Evolutionary conservation across 35 echinoderm and acorn worm species (phyloP), one percentile per base, ranked within the genome.

Genomic region (Apostichopus japonicus): DNA sequence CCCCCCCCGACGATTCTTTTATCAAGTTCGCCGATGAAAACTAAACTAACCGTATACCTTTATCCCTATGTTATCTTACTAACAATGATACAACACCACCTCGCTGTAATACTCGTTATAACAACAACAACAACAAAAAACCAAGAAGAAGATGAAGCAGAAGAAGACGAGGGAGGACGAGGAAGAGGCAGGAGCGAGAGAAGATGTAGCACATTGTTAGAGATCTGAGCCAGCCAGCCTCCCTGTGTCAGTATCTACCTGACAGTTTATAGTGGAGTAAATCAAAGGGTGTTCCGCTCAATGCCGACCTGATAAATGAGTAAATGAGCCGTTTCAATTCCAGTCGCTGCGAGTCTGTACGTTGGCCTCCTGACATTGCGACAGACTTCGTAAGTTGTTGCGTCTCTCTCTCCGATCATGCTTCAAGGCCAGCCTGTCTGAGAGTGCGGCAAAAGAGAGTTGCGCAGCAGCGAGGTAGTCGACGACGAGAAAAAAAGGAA

Each of bases 271-370:
- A 57, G 81, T 84, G 81, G 55, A 84, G 81, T 84, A 84, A 84
- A 84, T 84, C 81, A 84, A 84, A 84, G 81, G 81, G 81, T 53
- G 81, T 84, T 84, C 54, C 81, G 81, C 81, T 84, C 81, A 17
- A 56, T 84, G 81, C 56, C 56, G 81, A 57, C 81, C 55, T 84
- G 81, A 84, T 58, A 84, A 84, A 84, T 84, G 81, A 84, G 54
- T 84, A 84, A 84, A 84, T 84, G 81, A 84, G 81, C 81, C 81
- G 81, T 84, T 84, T 84, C 81, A 84, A 22, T 84, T 84, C 53
- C 5, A 80, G 78, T 53, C 78, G 54, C 54, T 53, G 6, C 21
- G 27, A 80, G 27, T 54, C 78, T 59, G 81, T 16, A 84, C 81
- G 57, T 57, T 84, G 81, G 81, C 81, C 81, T 84, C 81, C 53